Conservation (phyloP, 1,140 invertebrate species). For the Bombus impatiens region DNA sequence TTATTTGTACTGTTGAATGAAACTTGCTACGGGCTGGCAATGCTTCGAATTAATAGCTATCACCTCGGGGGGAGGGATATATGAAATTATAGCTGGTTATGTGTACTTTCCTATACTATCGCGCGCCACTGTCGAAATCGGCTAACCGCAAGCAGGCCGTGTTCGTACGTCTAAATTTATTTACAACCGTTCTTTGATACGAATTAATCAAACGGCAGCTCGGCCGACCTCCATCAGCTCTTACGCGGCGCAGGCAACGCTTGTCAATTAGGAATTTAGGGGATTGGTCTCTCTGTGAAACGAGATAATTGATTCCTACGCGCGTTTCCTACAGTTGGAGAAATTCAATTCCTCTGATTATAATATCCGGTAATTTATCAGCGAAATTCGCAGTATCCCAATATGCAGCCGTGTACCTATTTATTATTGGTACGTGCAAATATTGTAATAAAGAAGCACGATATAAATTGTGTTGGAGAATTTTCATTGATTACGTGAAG, state of each 20-base stretch:
- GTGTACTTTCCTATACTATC: background rate
- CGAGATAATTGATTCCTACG: slow-evolving; percentile 17
- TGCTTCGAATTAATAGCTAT: slow-evolving; percentile 58
- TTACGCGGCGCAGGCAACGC: background rate
- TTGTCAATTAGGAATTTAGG: slow-evolving; percentile 27
- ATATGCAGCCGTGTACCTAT: background rate
- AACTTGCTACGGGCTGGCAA: slow-evolving; percentile 30
- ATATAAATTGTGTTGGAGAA: no score
- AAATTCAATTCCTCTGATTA: background rate
- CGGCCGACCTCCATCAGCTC: background rate
- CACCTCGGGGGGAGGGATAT: slow-evolving; percentile 2
- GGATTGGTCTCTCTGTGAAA: background rate
- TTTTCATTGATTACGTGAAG: no score
- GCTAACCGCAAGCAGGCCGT: background rate
- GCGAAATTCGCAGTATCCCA: background rate
- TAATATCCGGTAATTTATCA: background rate
- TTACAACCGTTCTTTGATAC: slow-evolving; percentile 12
- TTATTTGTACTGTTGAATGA: slow-evolving; percentile 52
- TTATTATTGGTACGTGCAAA: background rate
- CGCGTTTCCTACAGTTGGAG: background rate
- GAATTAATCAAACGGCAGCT: slow-evolving; percentile 3
- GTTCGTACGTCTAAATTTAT: slow-evolving; percentile 12
- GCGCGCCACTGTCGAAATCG: background rate
- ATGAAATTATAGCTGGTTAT: slow-evolving; percentile 48
- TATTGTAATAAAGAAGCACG: background rate